These are phyloP conservation scores for Odontesthes bonariensis DNA, from an alignment of 2,113 vertebrate species.

Conservation along the genomic window DNA sequence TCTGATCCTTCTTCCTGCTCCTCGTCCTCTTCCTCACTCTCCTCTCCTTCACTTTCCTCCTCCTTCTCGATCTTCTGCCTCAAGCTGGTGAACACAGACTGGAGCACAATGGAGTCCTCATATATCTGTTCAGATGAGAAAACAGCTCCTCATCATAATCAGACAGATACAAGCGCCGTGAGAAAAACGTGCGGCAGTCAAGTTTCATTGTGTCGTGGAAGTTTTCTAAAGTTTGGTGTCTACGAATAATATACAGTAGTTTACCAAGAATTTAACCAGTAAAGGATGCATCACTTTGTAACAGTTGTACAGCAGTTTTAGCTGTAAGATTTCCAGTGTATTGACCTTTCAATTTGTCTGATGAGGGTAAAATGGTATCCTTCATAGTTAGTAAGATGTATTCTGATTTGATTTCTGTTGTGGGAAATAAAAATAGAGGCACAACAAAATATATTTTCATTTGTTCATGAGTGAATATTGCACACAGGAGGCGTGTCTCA, in stretches of 20 bases:
- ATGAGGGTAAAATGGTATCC: too few relatives aligned
- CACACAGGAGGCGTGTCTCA: conserved; percentile 64
- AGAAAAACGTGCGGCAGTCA: not conserved
- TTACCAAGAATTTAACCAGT: too few relatives aligned
- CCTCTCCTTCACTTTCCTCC: conserved; percentile 92
- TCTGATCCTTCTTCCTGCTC: conserved; percentile 90
- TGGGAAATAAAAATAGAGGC: too few relatives aligned
- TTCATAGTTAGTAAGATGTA: not conserved
- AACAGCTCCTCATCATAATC: not conserved
- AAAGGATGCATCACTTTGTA: too few relatives aligned
- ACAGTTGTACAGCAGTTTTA: too few relatives aligned
- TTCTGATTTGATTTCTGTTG: too few relatives aligned
- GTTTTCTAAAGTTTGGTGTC: not conserved
- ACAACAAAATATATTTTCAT: too few relatives aligned
- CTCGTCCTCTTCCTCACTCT: conserved; percentile 92
- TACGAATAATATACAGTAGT: not conserved
- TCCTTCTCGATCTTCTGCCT: conserved; percentile 94
- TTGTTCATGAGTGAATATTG: not conserved
- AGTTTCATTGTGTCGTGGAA: not conserved
- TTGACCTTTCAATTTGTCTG: too few relatives aligned
- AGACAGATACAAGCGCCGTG: not conserved
- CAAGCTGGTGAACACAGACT: conserved; percentile 94
- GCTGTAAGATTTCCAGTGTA: too few relatives aligned
- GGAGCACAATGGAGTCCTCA: conserved; percentile 93
- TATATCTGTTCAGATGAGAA: conserved; percentile 85